Evolutionary conservation across 1,140 invertebrate genomes (phyloP).

Genomic region (Drosophila miranda): DNA sequence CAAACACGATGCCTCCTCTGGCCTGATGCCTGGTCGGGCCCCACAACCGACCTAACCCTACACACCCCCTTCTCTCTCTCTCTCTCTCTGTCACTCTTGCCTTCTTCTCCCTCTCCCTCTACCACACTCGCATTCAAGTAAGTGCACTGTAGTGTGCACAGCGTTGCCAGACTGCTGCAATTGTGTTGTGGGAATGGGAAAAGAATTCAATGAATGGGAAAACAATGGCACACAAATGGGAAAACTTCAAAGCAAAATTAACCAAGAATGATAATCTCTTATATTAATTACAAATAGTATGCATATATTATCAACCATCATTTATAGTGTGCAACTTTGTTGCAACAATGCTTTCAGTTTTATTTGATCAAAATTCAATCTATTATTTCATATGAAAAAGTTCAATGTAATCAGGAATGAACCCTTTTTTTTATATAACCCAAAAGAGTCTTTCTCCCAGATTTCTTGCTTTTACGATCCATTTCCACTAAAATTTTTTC

Average conservation of each 20-base stretch:
- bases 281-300: constrained; percentile 19
- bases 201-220: constrained; percentile 47
- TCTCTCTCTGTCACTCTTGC: not conserved
- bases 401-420: no score
- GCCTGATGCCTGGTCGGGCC: not conserved
- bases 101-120: constrained; percentile 28
- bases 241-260: constrained; percentile 8
- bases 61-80: not conserved
- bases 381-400: no score
- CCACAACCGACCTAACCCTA: constrained; percentile 6
- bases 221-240: constrained; percentile 29
- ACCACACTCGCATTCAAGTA: constrained; percentile 41
- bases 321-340: constrained; percentile 19
- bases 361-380: not conserved
- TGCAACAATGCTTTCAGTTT: not conserved
- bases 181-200: constrained; percentile 32
- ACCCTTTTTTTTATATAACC: no score
- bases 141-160: constrained; percentile 34
- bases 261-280: constrained; percentile 28
- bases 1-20: constrained; percentile 10
- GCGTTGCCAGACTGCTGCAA: constrained; percentile 38
- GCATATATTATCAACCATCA: constrained; percentile 16
- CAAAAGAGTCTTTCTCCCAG: no score
- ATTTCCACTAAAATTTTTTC: no score
- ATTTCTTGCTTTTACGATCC: no score